These are phyloP conservation scores for Muntiacus muntjak DNA, from an alignment of 2,113 vertebrate genomes.

Conservation along the genomic window DNA sequence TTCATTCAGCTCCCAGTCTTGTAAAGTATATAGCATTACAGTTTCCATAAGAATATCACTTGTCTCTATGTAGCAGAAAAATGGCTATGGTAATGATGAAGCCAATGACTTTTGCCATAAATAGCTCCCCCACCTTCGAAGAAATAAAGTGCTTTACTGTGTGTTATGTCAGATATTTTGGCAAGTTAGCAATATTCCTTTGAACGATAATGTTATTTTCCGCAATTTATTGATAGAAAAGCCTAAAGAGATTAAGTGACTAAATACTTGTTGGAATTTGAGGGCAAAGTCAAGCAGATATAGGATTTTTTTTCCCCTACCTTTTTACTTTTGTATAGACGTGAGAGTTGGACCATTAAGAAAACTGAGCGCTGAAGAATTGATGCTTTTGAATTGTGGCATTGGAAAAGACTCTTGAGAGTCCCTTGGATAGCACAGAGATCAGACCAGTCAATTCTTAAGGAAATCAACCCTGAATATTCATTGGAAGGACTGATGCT, in stretches of 20 bases:
- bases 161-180: not conserved
- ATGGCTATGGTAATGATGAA: not conserved
- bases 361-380: not conserved
- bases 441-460: not conserved
- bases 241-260: not conserved
- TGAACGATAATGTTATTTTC: not conserved
- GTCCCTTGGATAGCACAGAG: not conserved
- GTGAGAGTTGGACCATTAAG: not conserved
- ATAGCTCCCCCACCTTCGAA: not conserved
- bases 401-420: not conserved
- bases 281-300: not conserved
- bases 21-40: not conserved
- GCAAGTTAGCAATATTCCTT: not conserved
- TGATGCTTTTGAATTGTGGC: not conserved
- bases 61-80: not conserved
- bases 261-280: not conserved
- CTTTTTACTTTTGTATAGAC: not conserved
- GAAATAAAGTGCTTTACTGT: not conserved
- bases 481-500: not conserved
- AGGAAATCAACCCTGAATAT: not conserved
- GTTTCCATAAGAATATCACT: not conserved
- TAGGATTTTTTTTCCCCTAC: not conserved
- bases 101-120: not conserved
- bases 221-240: not conserved
- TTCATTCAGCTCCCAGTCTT: not conserved